Conservation (phyloP, 2,797 vertebrate genomes). For the Sebastolobus alascanus region DNA sequence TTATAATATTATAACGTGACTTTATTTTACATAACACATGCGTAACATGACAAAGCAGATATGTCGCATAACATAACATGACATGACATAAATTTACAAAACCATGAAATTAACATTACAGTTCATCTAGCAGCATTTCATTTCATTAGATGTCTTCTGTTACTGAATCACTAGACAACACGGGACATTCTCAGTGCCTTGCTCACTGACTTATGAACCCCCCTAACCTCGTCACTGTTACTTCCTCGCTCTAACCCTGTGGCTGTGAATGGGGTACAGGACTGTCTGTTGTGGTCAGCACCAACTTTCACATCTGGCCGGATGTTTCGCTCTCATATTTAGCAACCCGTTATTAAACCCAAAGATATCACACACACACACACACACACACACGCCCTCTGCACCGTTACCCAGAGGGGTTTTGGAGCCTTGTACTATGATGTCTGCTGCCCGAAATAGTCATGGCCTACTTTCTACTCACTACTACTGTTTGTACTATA, state of each 20-base stretch:
- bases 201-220: neutral
- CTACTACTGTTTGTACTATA: slow-evolving; percentile 36
- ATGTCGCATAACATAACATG: neutral
- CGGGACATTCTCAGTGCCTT: neutral
- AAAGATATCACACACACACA: slow-evolving; percentile 70
- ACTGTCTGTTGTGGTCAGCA: slow-evolving; percentile 29
- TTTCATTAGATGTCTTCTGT: too few species aligned
- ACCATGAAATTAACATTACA: neutral
- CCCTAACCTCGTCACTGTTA: neutral
- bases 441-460: slow-evolving; percentile 61
- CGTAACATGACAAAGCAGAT: neutral
- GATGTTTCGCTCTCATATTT: slow-evolving; percentile 65
- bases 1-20: too few species aligned
- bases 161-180: too few species aligned
- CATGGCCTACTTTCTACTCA: slow-evolving; percentile 52
- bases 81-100: neutral
- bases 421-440: slow-evolving; percentile 43
- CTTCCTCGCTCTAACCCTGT: neutral
- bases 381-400: slow-evolving; percentile 7
- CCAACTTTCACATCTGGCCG: slow-evolving; percentile 67
- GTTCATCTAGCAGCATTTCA: neutral
- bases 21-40: neutral
- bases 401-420: slow-evolving; percentile 34
- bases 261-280: neutral
- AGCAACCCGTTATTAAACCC: slow-evolving; percentile 76